phyloP scores from a whole-genome alignment of 2,797 vertebrate genomes.

The Amblyopsis hoosieri region DNA sequence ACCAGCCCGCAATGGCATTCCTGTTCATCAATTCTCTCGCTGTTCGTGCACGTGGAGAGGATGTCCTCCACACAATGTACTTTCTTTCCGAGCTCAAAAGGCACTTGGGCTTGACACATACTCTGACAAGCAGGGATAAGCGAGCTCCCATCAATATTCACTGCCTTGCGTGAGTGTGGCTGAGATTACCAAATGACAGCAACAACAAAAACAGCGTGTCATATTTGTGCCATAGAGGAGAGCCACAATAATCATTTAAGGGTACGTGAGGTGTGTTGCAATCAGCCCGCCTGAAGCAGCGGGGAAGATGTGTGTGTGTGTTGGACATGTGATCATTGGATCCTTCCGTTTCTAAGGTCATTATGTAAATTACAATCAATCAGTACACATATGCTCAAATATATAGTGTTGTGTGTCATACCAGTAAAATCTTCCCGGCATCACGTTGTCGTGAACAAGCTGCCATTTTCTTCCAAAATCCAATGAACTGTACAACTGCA shows the following conservation, averaged over 20 bases:
- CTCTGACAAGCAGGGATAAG: conserved; percentile 61
- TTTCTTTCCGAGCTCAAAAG: conserved; percentile 46
- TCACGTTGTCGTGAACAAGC: conserved; percentile 90
- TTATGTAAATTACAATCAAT: conserved; percentile 61
- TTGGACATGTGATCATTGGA: conserved; percentile 52
- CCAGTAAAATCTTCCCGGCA: conserved; percentile 97
- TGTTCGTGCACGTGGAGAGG: conserved; percentile 59
- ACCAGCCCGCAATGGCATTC: conserved; percentile 32
- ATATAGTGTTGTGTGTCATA: conserved; percentile 64
- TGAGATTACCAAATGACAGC: conserved; percentile 68
- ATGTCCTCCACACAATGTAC: conserved; percentile 59
- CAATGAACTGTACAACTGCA: conserved; percentile 93
- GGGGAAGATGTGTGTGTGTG: conserved; percentile 29
- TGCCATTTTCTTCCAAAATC: conserved; percentile 96
- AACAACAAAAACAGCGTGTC: conserved; percentile 72
- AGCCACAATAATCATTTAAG: conserved; percentile 41
- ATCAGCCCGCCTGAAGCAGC: conserved; percentile 10
- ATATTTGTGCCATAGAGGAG: conserved; percentile 50
- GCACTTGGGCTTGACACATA: conserved; percentile 55
- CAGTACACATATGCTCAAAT: conserved; percentile 24
- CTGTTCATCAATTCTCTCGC: conserved; percentile 52
- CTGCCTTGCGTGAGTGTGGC: conserved; percentile 45
- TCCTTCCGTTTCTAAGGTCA: conserved; percentile 34
- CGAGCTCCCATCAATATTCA: conserved; percentile 65
- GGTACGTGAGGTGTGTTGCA: conserved; percentile 54